These are phyloP conservation scores for Neopipo cinnamomea DNA, from an alignment of 2,113 vertebrate species.

Conservation along the genomic window DNA sequence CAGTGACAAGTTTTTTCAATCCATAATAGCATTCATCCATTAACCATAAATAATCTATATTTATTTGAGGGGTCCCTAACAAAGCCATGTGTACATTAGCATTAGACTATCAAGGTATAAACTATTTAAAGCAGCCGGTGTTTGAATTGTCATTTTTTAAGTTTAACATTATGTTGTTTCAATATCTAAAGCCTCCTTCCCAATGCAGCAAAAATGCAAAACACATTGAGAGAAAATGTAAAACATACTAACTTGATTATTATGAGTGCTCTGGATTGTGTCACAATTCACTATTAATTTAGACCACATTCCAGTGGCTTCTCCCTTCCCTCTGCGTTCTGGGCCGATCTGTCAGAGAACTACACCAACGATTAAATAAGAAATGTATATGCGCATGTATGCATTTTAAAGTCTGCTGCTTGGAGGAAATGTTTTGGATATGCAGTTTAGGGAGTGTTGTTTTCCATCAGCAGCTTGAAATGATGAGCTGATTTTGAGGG, in stretches of 20 bases:
- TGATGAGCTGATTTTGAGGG: constrained; percentile 13
- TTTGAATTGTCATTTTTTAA: constrained; percentile 64
- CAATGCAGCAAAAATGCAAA: constrained; percentile 65
- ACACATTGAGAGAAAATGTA: constrained; percentile 71
- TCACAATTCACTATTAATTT: constrained; percentile 72
- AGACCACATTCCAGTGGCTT: constrained; percentile 71
- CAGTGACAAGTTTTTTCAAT: background rate
- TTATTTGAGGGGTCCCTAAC: background rate
- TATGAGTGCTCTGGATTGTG: constrained; percentile 67
- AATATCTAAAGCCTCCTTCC: constrained; percentile 58
- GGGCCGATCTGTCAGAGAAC: constrained; percentile 51
- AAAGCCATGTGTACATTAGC: constrained; percentile 36
- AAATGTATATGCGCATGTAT: background rate
- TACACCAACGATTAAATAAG: constrained; percentile 25
- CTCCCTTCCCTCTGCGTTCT: constrained; percentile 62
- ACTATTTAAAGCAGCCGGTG: constrained; percentile 62
- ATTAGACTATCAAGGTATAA: constrained; percentile 56
- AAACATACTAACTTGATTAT: constrained; percentile 72
- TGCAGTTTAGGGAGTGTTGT: background rate
- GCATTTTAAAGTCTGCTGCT: constrained; percentile 38
- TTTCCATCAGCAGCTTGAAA: constrained; percentile 23
- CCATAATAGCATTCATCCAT: constrained; percentile 7
- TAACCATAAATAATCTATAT: constrained; percentile 31
- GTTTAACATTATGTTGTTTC: constrained; percentile 61
- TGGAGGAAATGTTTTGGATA: background rate